Conservation (phyloP, 2,797 vertebrate species). For the Typhlichthys eigenmanni region DNA sequence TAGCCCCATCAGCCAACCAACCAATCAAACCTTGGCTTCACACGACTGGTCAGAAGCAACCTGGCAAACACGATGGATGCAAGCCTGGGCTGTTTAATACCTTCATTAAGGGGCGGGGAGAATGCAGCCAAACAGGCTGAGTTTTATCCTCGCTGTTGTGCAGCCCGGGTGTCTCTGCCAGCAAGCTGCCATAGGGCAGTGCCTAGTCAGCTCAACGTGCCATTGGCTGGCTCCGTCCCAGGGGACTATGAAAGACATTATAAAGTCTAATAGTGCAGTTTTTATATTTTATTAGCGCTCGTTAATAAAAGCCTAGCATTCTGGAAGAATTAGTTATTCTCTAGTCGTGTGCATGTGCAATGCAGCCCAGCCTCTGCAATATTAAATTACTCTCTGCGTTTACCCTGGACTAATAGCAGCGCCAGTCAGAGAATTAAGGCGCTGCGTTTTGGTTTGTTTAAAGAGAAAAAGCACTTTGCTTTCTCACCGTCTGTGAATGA, state of each 20-base stretch:
- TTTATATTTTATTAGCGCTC: slow-evolving; percentile 80
- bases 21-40: slow-evolving; percentile 65
- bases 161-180: slow-evolving; percentile 62
- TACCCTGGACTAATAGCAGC: slow-evolving; percentile 62
- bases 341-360: slow-evolving; percentile 64
- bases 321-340: slow-evolving; percentile 72
- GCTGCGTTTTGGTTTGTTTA: slow-evolving; percentile 40
- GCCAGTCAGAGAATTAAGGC: slow-evolving; percentile 26
- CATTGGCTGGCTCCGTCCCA: slow-evolving; percentile 77
- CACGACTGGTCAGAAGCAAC: slow-evolving; percentile 70
- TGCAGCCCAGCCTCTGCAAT: slow-evolving; percentile 50
- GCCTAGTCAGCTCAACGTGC: slow-evolving; percentile 63
- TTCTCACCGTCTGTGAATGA: slow-evolving; percentile 37
- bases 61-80: slow-evolving; percentile 66
- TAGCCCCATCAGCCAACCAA: slow-evolving; percentile 45
- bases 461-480: slow-evolving; percentile 40
- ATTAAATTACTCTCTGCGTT: slow-evolving; percentile 55
- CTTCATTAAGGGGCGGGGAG: slow-evolving; percentile 74
- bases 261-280: slow-evolving; percentile 81
- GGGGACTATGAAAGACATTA: slow-evolving; percentile 78
- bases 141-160: slow-evolving; percentile 72
- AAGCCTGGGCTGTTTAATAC: slow-evolving; percentile 66
- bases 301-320: slow-evolving; percentile 73
- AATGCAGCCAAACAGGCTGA: slow-evolving; percentile 63
- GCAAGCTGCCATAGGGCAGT: slow-evolving; percentile 78